These are phyloP conservation scores for Protophormia terraenovae DNA, from an alignment of 2,888 invertebrate genomes.

Conservation along the genomic window DNA sequence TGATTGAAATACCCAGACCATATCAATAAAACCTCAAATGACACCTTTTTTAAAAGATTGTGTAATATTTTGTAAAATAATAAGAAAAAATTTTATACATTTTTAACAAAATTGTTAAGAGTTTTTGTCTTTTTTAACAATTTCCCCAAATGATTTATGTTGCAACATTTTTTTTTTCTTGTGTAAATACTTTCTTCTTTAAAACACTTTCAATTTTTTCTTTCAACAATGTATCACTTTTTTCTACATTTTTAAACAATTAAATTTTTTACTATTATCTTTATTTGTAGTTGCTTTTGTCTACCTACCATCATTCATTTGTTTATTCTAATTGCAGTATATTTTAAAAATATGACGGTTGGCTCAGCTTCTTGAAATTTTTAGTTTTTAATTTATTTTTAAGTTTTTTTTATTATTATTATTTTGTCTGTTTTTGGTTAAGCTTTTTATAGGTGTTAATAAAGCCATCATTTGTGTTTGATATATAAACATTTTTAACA, in stretches of 20 bases:
- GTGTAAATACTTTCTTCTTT: not conserved
- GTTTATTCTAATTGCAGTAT: not conserved
- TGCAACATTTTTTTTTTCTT: not conserved
- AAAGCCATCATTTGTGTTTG: conserved; percentile 21
- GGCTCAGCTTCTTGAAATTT: not conserved
- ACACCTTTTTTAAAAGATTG: conserved; percentile 25
- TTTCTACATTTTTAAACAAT: not conserved
- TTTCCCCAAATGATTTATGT: not conserved
- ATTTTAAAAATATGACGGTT: not conserved
- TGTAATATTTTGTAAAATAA: not conserved
- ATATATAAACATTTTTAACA: conserved; percentile 21
- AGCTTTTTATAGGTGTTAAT: not conserved
- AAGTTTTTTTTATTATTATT: not conserved
- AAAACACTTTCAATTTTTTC: conserved; percentile 23
- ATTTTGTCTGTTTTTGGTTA: not conserved
- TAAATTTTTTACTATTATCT: conserved; percentile 4
- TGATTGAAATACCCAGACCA: conserved; percentile 46
- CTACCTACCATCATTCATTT: not conserved
- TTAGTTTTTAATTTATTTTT: not conserved
- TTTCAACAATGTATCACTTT: not conserved
- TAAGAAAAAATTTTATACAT: not conserved
- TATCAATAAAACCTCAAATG: conserved; percentile 16
- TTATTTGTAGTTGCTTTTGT: not conserved
- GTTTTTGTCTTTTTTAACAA: not conserved
- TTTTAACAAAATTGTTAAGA: not conserved